A percentile compares a stretch with the other conserved stretches of the same genome.
Evolutionary conservation across 1,140 invertebrate genomes (phyloP).

Genomic region (Eubasilissa regina): DNA sequence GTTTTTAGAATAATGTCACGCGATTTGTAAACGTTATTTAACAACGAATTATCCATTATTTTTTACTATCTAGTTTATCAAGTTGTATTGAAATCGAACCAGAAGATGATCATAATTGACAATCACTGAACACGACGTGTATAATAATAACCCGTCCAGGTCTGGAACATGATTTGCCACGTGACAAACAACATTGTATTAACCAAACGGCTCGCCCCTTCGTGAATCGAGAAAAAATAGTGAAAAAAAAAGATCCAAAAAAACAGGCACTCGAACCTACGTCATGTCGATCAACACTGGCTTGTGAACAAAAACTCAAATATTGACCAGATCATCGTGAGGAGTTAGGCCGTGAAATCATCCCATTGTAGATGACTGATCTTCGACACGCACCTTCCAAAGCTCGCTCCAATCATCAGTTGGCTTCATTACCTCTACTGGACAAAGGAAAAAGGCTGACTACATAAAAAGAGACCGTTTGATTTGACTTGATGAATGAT

Average conservation of each 20-base stretch:
- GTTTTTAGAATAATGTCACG: too few species aligned
- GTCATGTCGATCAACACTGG: constrained; percentile 50
- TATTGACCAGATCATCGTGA: constrained; percentile 59
- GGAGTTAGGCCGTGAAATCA: constrained; percentile 50
- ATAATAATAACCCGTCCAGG: constrained; percentile 21
- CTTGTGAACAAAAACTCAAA: constrained; percentile 58
- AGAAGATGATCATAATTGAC: neutral
- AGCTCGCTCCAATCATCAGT: constrained; percentile 31
- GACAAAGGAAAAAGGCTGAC: constrained; percentile 39
- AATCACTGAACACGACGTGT: neutral
- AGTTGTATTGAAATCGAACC: too few species aligned
- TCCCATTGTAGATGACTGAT: constrained; percentile 50
- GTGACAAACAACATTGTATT: constrained; percentile 46
- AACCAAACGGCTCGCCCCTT: constrained; percentile 24
- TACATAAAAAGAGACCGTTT: constrained; percentile 52
- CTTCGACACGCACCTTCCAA: constrained; percentile 32
- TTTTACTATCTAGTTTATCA: too few species aligned
- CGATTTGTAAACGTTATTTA: too few species aligned
- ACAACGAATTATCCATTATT: too few species aligned
- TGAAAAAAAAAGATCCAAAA: constrained; percentile 12
- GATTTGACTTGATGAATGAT: constrained; percentile 61
- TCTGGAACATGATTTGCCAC: constrained; percentile 41
- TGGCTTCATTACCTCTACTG: constrained; percentile 15
- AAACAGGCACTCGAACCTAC: constrained; percentile 30
- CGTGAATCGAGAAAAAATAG: constrained; percentile 23